phyloP scores from a whole-genome alignment of 1,140 invertebrate species.

The Orius insidiosus region DNA sequence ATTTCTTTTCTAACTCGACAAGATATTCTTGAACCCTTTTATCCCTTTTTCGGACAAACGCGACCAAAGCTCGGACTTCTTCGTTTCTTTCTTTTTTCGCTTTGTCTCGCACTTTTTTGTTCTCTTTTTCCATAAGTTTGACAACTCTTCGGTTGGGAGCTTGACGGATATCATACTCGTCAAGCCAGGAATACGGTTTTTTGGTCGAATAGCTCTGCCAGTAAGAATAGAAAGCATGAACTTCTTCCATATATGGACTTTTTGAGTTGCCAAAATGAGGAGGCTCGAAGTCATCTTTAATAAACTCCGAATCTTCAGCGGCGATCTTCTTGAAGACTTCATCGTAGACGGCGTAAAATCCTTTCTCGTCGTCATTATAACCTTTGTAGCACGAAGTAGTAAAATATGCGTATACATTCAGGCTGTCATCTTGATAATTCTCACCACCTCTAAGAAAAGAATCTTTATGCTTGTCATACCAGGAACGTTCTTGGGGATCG shows the following conservation, averaged over 20 bases:
- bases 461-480: slow-evolving; percentile 86
- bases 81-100: slow-evolving; percentile 86
- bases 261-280: slow-evolving; percentile 73
- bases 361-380: slow-evolving; percentile 68
- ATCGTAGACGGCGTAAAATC: slow-evolving; percentile 81
- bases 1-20: slow-evolving; percentile 45
- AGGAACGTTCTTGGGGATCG: slow-evolving; percentile 84
- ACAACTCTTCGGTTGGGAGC: slow-evolving; percentile 61
- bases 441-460: slow-evolving; percentile 71
- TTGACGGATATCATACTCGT: slow-evolving; percentile 75
- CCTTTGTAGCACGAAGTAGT: slow-evolving; percentile 77
- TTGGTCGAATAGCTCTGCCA: slow-evolving; percentile 78
- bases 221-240: slow-evolving; percentile 80
- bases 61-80: slow-evolving; percentile 71
- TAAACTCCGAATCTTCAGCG: slow-evolving; percentile 72
- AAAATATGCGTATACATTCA: slow-evolving; percentile 85
- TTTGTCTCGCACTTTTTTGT: slow-evolving; percentile 81
- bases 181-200: slow-evolving; percentile 71
- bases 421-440: slow-evolving; percentile 66
- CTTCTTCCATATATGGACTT: slow-evolving; percentile 68
- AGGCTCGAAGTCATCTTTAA: slow-evolving; percentile 45
- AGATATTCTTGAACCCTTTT: slow-evolving; percentile 65
- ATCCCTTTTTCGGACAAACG: slow-evolving; percentile 82
- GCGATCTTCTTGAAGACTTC: slow-evolving; percentile 75
- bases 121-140: slow-evolving; percentile 85